Evolutionary conservation across 2,113 vertebrate genomes (phyloP).

Genomic region (Neofelis nebulosa): DNA sequence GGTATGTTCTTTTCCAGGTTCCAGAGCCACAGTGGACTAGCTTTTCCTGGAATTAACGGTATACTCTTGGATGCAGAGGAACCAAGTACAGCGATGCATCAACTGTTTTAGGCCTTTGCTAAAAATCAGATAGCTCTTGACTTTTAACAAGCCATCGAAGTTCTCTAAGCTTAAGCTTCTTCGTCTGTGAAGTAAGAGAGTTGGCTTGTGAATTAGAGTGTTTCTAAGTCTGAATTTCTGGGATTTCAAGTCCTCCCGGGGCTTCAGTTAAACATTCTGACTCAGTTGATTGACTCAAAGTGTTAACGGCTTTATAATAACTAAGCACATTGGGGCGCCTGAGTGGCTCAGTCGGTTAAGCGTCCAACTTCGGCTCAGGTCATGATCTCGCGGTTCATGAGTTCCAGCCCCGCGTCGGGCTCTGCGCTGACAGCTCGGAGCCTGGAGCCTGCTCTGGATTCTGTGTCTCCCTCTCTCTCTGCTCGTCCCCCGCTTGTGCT

Average conservation of each 20-base stretch:
- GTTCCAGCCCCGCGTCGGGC: too few relatives aligned
- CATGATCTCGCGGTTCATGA: too few relatives aligned
- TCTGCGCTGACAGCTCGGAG: too few relatives aligned
- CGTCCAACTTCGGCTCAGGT: too few relatives aligned
- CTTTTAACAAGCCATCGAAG: neutral
- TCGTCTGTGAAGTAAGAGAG: neutral
- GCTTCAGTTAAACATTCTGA: neutral
- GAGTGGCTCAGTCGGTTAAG: too few relatives aligned
- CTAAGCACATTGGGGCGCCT: neutral
- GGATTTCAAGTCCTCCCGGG: neutral
- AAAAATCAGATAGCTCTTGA: neutral
- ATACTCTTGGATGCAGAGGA: conserved; percentile 6
- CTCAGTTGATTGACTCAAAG: neutral
- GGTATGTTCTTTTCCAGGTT: neutral
- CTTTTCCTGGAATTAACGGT: conserved; percentile 10
- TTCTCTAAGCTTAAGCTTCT: neutral
- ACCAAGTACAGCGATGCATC: neutral
- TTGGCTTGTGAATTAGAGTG: neutral
- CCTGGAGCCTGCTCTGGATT: too few relatives aligned
- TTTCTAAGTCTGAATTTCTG: neutral
- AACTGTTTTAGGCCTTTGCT: neutral
- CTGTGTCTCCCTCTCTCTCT: too few relatives aligned
- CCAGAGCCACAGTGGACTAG: neutral
- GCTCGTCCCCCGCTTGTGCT: too few relatives aligned
- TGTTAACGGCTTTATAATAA: conserved; percentile 13